Evolutionary conservation across 2,888 invertebrate genomes (phyloP).

Genomic region (Macrophya annulata): DNA sequence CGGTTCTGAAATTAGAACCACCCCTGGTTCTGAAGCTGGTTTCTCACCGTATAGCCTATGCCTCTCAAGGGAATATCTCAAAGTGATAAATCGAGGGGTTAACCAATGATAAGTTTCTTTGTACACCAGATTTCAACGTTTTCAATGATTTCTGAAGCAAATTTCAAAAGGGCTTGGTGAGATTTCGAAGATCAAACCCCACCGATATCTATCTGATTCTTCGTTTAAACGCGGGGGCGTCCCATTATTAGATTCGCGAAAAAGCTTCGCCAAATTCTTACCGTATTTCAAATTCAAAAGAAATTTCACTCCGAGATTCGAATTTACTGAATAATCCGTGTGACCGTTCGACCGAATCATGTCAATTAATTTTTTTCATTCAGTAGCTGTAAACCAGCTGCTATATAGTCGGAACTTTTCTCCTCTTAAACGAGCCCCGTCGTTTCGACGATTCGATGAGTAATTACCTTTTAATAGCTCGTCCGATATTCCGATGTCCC

Average conservation of each 20-base stretch:
- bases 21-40: not conserved
- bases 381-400: not conserved
- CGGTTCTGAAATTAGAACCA: slow-evolving; percentile 39
- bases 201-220: not conserved
- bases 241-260: not conserved
- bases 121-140: slow-evolving; percentile 3
- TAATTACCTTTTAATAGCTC: slow-evolving; percentile 38
- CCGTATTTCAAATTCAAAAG: not conserved
- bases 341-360: not conserved
- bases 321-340: not conserved
- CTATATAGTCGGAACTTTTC: not conserved
- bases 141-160: not conserved
- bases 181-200: not conserved
- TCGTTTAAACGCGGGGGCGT: not conserved
- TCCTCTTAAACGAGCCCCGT: not conserved
- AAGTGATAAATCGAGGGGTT: slow-evolving; percentile 26
- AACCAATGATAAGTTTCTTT: slow-evolving; percentile 15
- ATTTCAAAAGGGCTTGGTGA: not conserved
- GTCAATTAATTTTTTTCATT: not conserved
- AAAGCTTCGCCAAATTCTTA: not conserved
- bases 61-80: slow-evolving; percentile 4
- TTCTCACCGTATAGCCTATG: not conserved
- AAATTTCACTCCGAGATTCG: not conserved
- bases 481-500: not conserved
- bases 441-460: slow-evolving; percentile 19